Conservation (phyloP, 2,888 invertebrate species). For the Cataglyphis rosenhaueri region DNA sequence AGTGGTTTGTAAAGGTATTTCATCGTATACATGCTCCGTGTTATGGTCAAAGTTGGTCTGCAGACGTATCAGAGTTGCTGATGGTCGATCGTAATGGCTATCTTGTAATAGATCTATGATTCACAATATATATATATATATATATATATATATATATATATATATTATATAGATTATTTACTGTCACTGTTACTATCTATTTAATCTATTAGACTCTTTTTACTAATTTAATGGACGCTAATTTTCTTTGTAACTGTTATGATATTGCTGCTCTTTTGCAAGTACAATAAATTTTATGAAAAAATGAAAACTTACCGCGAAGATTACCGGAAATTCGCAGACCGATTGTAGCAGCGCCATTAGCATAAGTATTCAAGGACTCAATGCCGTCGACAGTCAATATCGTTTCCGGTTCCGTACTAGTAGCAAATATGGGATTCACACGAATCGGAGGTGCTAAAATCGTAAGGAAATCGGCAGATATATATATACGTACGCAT, state of each 20-base stretch:
- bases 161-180: neutral
- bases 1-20: constrained; percentile 86
- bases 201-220: neutral
- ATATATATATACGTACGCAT: neutral
- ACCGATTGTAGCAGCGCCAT: constrained; percentile 80
- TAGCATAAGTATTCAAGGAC: constrained; percentile 79
- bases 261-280: neutral
- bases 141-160: neutral
- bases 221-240: neutral
- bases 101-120: constrained; percentile 86
- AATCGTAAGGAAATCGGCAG: constrained; percentile 22
- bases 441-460: constrained; percentile 75
- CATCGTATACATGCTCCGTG: constrained; percentile 89
- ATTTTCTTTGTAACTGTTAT: neutral
- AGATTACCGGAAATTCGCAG: constrained; percentile 80
- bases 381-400: constrained; percentile 72
- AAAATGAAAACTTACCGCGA: constrained; percentile 73
- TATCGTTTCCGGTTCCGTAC: constrained; percentile 67
- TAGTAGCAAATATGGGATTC: constrained; percentile 69
- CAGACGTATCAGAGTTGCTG: constrained; percentile 69
- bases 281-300: neutral
- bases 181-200: neutral
- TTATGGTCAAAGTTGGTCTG: constrained; percentile 80
- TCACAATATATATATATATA: neutral
- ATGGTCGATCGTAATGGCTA: constrained; percentile 88